These are phyloP conservation scores for Toxostoma redivivum DNA, from an alignment of 2,113 vertebrate genomes.

Conservation along the genomic window DNA sequence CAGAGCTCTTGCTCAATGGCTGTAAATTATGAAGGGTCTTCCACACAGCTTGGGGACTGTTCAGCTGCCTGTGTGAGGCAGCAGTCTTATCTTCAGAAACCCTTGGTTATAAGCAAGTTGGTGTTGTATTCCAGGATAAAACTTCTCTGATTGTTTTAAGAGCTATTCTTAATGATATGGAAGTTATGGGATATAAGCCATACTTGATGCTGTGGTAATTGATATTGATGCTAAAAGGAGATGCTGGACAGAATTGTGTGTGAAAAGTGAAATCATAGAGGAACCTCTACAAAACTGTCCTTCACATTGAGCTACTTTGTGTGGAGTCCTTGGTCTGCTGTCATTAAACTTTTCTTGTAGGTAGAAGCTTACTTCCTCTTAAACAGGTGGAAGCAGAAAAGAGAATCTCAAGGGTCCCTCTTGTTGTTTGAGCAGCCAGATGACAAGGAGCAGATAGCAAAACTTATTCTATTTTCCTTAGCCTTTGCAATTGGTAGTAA, in stretches of 20 bases:
- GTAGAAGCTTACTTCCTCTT: neutral
- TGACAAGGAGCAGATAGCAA: neutral
- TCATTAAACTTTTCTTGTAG: neutral
- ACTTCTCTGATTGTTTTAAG: neutral
- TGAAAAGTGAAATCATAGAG: neutral
- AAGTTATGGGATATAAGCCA: neutral
- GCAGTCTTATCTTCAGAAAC: neutral
- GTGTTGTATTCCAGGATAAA: neutral
- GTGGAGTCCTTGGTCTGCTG: neutral
- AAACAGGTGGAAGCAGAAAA: neutral
- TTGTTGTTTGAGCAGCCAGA: neutral
- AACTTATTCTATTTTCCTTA: neutral
- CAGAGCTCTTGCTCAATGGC: neutral
- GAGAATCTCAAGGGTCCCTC: neutral
- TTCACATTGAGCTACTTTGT: neutral
- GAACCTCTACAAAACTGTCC: neutral
- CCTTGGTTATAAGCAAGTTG: neutral
- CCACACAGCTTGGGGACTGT: neutral
- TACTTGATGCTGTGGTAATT: neutral
- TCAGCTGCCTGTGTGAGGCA: neutral
- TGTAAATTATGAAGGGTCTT: neutral
- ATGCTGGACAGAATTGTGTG: neutral
- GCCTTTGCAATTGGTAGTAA: neutral
- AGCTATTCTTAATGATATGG: neutral
- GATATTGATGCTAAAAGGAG: neutral